Evolutionary conservation across 2,888 invertebrate species (phyloP).

Genomic region (Nemapogon koenigi): DNA sequence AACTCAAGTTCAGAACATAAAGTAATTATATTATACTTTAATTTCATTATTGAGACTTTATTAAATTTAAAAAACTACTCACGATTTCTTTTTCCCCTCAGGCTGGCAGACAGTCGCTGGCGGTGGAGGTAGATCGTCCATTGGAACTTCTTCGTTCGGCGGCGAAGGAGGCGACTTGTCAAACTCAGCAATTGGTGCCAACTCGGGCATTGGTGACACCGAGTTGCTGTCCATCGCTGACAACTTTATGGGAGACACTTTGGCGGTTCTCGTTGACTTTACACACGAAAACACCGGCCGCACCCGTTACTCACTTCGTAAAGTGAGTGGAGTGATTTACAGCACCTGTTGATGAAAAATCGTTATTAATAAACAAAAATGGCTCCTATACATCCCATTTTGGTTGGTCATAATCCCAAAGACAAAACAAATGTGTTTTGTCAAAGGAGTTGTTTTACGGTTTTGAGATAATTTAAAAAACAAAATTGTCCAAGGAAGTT

Average conservation of each 20-base stretch:
- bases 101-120: constrained; percentile 64
- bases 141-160: constrained; percentile 66
- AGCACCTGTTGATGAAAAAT: no score
- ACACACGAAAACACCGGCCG: no score
- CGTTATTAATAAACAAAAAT: no score
- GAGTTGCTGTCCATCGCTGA: constrained; percentile 72
- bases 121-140: constrained; percentile 71
- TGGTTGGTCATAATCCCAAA: no score
- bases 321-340: no score
- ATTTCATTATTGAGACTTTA: background rate
- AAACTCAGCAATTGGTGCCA: constrained; percentile 74
- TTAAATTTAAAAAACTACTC: constrained; percentile 24
- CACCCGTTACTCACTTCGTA: no score
- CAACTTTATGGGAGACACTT: constrained; percentile 65
- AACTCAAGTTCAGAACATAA: no score
- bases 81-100: constrained; percentile 66
- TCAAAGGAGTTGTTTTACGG: no score
- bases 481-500: no score
- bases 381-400: no score
- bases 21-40: background rate
- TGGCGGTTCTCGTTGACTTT: constrained; percentile 49
- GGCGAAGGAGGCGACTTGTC: constrained; percentile 74
- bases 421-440: no score
- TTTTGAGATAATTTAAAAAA: no score
- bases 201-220: constrained; percentile 71